Evolutionary conservation across 2,888 invertebrate species (phyloP).

Genomic region (Fragum fragum): DNA sequence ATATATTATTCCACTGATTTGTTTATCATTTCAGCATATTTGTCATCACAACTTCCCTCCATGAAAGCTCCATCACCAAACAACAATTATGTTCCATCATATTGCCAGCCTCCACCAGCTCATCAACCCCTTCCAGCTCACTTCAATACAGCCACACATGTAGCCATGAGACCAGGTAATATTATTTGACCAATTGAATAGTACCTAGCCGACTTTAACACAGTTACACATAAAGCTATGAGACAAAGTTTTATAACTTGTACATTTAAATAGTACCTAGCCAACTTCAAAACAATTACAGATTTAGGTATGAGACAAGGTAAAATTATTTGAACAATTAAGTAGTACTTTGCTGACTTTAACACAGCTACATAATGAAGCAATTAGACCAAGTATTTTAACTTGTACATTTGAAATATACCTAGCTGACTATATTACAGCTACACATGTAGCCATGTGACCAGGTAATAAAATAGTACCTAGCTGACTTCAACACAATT

Average conservation of each 20-base stretch:
- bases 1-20: too few species aligned
- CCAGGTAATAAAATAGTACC: conserved; percentile 74
- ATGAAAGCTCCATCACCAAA: conserved; percentile 61
- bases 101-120: conserved; percentile 81
- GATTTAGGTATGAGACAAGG: too few species aligned
- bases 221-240: not conserved
- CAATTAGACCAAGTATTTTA: too few species aligned
- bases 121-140: conserved; percentile 82
- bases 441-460: conserved; percentile 82
- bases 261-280: too few species aligned
- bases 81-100: conserved; percentile 70
- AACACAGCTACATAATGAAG: too few species aligned
- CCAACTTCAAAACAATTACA: too few species aligned
- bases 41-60: conserved; percentile 64
- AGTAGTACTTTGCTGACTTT: too few species aligned
- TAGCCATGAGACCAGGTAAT: conserved; percentile 83
- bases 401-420: too few species aligned
- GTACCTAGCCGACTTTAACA: not conserved
- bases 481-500: not conserved
- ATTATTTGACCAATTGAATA: too few species aligned
- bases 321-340: too few species aligned
- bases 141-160: conserved; percentile 82
- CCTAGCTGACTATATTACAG: conserved; percentile 82
- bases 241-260: too few species aligned
- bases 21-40: conserved; percentile 63